A percentile compares a stretch with the other conserved stretches of the same genome.
phyloP scores from a whole-genome alignment of 2,797 vertebrate genomes.

The Chloroceryle amazona region DNA sequence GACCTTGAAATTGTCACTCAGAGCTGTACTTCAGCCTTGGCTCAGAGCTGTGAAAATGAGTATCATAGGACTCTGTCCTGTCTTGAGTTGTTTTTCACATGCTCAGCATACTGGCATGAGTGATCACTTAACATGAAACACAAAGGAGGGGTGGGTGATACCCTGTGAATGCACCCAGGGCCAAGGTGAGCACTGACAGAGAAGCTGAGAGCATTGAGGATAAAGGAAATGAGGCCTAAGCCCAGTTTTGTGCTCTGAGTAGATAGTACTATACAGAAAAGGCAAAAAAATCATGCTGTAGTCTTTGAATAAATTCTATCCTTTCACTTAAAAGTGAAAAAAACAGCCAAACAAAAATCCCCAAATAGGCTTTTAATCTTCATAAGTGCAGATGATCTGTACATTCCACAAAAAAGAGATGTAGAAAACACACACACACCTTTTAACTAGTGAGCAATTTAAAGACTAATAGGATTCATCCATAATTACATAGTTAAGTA shows the following conservation, averaged over 20 bases:
- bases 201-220: not conserved
- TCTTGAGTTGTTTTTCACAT: constrained; percentile 37
- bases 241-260: not conserved
- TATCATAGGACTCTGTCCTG: constrained; percentile 4
- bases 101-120: not conserved
- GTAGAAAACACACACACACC: constrained; percentile 66
- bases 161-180: not conserved
- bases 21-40: not conserved
- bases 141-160: not conserved
- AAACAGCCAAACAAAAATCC: constrained; percentile 39
- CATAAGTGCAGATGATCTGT: constrained; percentile 74
- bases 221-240: not conserved
- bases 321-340: constrained; percentile 37
- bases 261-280: not conserved
- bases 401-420: constrained; percentile 42
- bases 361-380: constrained; percentile 71
- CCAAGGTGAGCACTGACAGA: not conserved
- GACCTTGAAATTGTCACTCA: not conserved
- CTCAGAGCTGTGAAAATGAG: constrained; percentile 10
- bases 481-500: constrained; percentile 86
- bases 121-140: not conserved
- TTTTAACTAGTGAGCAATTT: constrained; percentile 80
- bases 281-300: not conserved
- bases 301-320: constrained; percentile 12
- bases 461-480: constrained; percentile 80